Evolutionary conservation across 1,140 invertebrate genomes (phyloP), one percentile per base, ranked within the genome.

Genomic region (Diorhabda sublineata): DNA sequence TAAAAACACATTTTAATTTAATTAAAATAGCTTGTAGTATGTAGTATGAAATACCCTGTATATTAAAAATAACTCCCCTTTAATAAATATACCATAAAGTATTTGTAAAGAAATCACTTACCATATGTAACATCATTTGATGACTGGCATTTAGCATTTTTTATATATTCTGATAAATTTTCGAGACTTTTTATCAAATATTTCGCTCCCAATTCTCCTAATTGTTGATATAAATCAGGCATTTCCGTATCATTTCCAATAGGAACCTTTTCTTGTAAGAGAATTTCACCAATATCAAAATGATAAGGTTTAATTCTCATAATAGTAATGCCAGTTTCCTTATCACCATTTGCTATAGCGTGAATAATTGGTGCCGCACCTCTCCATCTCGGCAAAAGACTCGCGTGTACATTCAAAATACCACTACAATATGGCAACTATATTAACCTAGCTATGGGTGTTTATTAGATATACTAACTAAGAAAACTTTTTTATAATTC

Each of bases 331-430:
- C 97, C 97, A 42, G 94, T 95, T 65, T 85, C 81, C 42, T 78
- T 74, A 79, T 99, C 96, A 43, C 92, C 94, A 83, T 92, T 89
- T 66, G 93, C 86, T 65, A 97, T 83, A n/a, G 93, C 86, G 82
- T 95, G 87, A 71, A 91, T 85, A 60, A 97, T 90, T 3, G 95
- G 95, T 7, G 94, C 89, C 58, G 96, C 93, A 45, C 97, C 97
- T 81, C 96, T 84, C 94, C 95, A 98, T 70, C 91, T 84, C 43
- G 97, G 97, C 73, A 99, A 80, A 45, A 98, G 79, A 82, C 94
- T 97, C 7, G 89, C 92, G 83, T 98, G 97, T 2, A 98, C 89
- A 85, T 96, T 96, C 56, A 96, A 82, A 84, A 96, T 94, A 9
- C 96, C 96, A 81, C 93, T 74, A 47, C 64, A 70, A 70, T 5